Evolutionary conservation across 2,888 invertebrate genomes (phyloP), one percentile per base, ranked within the genome.

Genomic region (Dicranocentrus wangi): DNA sequence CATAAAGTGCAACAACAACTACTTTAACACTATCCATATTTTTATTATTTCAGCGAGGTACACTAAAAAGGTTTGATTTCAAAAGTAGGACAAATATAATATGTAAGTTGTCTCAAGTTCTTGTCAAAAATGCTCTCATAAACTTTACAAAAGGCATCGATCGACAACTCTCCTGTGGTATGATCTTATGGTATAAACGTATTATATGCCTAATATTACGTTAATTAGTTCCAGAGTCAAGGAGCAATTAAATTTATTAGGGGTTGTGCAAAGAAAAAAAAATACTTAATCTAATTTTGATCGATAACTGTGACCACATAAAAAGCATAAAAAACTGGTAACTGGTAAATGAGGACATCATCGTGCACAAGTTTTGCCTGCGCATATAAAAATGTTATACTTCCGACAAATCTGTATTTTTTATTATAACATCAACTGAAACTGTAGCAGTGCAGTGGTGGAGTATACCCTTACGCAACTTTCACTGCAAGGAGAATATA

Each of bases 201-300:
- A n/a, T n/a, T n/a, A n/a, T n/a, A 63, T 63, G 39, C 21, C 28
- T 63, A 27, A 58, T 42, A 75, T 58, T 42, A 47, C 39, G 28
- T 39, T 76, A 76, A 76, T 76, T 76, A 76, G 76, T 68, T 76
- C 75, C 75, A 76, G 58, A 61, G 53, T 47, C 28, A 53, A 13
- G n/a, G 39, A 25, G 21, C 13, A 51, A 53, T 32, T 63, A 63
- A 63, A 39, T 27, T n/a, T 60, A 60, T 60, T 3, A n/a, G 5
- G 27, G 7, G 7, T 71, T 43, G 21, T 61, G n/a, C 13, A 71
- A 47, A 21, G 15, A 19, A 21, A 17, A 27, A 0, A 2, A 17
- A 10, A 69, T 8, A 10, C 25, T 17, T 72, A 72, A 72, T 72
- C 70, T 58, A 72, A 60, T 61, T 72, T 61, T 39, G 13, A 39